Conservation (phyloP, 2,888 invertebrate genomes). For the Galeruca laticollis region DNA sequence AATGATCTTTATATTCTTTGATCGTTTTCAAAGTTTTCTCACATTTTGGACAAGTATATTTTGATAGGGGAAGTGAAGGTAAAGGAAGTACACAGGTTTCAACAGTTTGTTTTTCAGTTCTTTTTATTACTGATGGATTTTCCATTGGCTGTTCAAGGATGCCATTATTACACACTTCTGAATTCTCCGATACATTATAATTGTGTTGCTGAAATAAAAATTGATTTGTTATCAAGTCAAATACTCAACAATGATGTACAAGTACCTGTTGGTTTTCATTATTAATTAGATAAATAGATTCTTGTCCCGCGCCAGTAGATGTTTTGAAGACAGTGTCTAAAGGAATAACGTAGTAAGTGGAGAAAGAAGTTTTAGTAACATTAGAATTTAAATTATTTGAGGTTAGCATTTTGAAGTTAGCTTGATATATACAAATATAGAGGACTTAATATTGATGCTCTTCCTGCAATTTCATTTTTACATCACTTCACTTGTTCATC, state of each 20-base stretch:
- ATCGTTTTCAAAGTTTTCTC: conserved; percentile 55
- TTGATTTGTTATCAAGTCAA: neutral
- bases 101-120: neutral
- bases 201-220: conserved; percentile 1
- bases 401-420: conserved; percentile 26
- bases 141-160: neutral
- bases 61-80: neutral
- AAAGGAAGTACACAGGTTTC: neutral
- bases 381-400: conserved; percentile 20
- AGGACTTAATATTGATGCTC: neutral
- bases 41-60: conserved; percentile 57
- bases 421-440: neutral
- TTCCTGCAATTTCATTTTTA: neutral
- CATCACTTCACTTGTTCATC: no score
- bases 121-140: neutral
- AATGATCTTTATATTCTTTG: conserved; percentile 57
- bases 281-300: conserved; percentile 26
- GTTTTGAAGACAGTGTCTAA: conserved; percentile 27
- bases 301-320: conserved; percentile 21
- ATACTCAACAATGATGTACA: neutral
- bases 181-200: neutral
- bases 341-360: conserved; percentile 35
- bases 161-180: conserved; percentile 4
- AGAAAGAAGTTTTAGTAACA: conserved; percentile 22
- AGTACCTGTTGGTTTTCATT: conserved; percentile 17